Evolutionary conservation across 2,113 vertebrate genomes (phyloP).

Genomic region (Turnix velox): DNA sequence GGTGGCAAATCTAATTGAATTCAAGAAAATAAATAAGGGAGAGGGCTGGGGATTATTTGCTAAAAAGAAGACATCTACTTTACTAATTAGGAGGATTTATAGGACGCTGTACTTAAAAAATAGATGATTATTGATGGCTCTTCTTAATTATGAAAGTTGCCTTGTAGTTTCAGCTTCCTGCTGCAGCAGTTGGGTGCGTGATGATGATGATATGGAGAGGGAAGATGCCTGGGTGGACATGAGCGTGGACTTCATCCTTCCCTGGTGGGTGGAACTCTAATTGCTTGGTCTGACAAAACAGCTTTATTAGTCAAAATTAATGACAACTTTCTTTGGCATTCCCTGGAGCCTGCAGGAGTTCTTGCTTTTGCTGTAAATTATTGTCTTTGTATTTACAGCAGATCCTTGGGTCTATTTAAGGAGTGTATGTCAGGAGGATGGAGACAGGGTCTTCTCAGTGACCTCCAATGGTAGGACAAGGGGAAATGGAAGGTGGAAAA

Average conservation of each 20-base stretch:
- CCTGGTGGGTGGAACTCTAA: neutral
- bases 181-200: neutral
- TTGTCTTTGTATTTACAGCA: neutral
- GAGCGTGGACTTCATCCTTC: neutral
- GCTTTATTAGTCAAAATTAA: neutral
- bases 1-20: conserved; percentile 59
- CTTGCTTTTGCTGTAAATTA: neutral
- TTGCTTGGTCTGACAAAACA: neutral
- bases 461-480: too few species aligned
- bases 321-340: neutral
- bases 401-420: neutral
- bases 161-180: neutral
- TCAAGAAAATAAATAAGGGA: conserved; percentile 48
- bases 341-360: neutral
- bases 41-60: conserved; percentile 49
- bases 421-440: too few species aligned
- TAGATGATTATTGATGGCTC: conserved; percentile 44
- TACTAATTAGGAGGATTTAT: conserved; percentile 60
- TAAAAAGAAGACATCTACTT: conserved; percentile 43
- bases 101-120: conserved; percentile 41
- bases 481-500: too few species aligned
- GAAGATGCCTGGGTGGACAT: too few species aligned
- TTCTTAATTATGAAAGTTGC: neutral
- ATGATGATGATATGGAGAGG: accelerated
- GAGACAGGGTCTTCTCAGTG: too few species aligned